Evolutionary conservation across 2,888 invertebrate species (phyloP).

Genomic region (Lycia hirtaria): DNA sequence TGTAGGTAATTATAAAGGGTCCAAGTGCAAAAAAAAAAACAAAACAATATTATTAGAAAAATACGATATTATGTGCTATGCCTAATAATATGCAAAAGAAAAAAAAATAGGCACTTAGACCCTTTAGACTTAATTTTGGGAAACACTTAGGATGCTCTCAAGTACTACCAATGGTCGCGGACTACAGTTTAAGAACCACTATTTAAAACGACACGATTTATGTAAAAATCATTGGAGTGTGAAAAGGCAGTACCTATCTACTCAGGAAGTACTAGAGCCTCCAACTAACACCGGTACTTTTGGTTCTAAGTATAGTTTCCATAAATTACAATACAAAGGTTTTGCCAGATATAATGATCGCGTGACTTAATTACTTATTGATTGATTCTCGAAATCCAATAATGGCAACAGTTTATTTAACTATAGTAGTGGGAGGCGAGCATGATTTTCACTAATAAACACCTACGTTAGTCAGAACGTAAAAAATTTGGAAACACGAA

Average conservation of each 20-base stretch:
- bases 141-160: too few relatives aligned
- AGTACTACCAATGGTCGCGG: too few relatives aligned
- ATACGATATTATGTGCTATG: too few relatives aligned
- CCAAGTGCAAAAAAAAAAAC: too few relatives aligned
- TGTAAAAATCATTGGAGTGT: slow-evolving; percentile 36
- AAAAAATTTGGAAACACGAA: too few relatives aligned
- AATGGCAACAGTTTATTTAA: slow-evolving; percentile 17
- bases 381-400: slow-evolving; percentile 31
- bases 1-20: too few relatives aligned
- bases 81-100: too few relatives aligned
- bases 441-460: neutral
- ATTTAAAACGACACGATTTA: slow-evolving; percentile 25
- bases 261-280: slow-evolving; percentile 1
- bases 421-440: neutral
- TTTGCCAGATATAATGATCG: slow-evolving; percentile 25
- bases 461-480: too few relatives aligned
- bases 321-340: slow-evolving; percentile 37
- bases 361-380: slow-evolving; percentile 24
- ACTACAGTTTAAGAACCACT: too few relatives aligned
- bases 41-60: too few relatives aligned
- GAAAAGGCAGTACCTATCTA: slow-evolving; percentile 15
- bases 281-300: slow-evolving; percentile 9
- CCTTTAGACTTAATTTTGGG: too few relatives aligned
- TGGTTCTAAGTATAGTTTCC: slow-evolving; percentile 39
- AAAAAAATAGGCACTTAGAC: too few relatives aligned